These are phyloP conservation scores for Trinorchestia longiramus DNA, from an alignment of 1,140 invertebrate genomes.

Conservation along the genomic window DNA sequence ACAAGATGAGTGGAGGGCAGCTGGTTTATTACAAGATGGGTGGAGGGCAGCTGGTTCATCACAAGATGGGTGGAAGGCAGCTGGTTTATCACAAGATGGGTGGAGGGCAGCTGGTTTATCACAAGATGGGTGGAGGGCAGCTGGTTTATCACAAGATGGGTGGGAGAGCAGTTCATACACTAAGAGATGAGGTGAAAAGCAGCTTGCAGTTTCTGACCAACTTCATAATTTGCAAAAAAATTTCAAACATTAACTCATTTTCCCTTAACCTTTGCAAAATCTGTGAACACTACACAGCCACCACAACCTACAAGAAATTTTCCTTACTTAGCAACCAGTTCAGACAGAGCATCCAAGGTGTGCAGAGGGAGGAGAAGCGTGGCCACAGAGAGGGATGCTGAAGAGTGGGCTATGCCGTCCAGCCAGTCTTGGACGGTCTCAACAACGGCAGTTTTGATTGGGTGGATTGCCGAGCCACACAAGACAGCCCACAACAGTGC, in stretches of 20 bases:
- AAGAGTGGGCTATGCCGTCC: slow-evolving; percentile 74
- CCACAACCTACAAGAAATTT: background rate
- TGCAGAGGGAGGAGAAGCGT: slow-evolving; percentile 81
- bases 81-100: no score
- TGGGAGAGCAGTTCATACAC: no score
- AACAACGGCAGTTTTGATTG: slow-evolving; percentile 84
- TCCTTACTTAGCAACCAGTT: slow-evolving; percentile 75
- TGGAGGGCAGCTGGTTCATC: no score
- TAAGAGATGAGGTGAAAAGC: no score
- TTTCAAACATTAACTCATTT: background rate
- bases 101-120: no score
- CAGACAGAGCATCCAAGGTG: slow-evolving; percentile 79
- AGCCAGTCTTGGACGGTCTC: slow-evolving; percentile 81
- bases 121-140: no score
- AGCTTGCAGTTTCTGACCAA: background rate
- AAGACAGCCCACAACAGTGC: slow-evolving; percentile 94
- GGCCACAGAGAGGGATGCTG: slow-evolving; percentile 77
- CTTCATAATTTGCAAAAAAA: background rate
- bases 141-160: no score
- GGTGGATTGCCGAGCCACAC: slow-evolving; percentile 89
- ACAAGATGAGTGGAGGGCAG: no score
- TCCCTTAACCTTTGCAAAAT: background rate
- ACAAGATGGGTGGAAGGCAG: no score
- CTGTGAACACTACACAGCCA: background rate
- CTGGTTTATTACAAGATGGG: no score